phyloP scores from a whole-genome alignment of 2,797 vertebrate genomes.

The Mallotus villosus region DNA sequence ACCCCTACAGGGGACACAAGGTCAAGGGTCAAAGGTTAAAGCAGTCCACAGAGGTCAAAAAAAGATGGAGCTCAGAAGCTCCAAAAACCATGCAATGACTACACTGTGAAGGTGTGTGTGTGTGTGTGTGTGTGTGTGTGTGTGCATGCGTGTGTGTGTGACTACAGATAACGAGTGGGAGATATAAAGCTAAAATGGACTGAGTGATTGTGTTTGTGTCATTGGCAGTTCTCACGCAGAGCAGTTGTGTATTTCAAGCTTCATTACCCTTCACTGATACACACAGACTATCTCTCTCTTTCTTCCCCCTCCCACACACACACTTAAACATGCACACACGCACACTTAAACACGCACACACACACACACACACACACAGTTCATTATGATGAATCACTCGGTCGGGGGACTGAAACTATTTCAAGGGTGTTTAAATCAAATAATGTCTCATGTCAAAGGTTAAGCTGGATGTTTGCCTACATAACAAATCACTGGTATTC shows the following conservation, averaged over 20 bases:
- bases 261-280: slow-evolving; percentile 72
- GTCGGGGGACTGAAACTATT: slow-evolving; percentile 60
- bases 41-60: slow-evolving; percentile 12
- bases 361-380: slow-evolving; percentile 45
- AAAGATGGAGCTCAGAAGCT: not conserved
- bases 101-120: not conserved
- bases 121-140: not conserved
- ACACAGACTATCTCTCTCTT: slow-evolving; percentile 17
- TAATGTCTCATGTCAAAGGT: slow-evolving; percentile 64
- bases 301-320: not conserved
- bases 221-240: slow-evolving; percentile 58
- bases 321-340: slow-evolving; percentile 20
- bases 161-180: slow-evolving; percentile 25
- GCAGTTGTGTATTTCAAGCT: slow-evolving; percentile 70
- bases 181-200: slow-evolving; percentile 22
- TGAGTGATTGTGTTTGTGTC: slow-evolving; percentile 46
- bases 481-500: slow-evolving; percentile 54
- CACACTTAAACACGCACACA: slow-evolving; percentile 19
- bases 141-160: slow-evolving; percentile 7
- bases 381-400: slow-evolving; percentile 78
- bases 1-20: slow-evolving; percentile 76
- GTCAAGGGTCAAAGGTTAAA: slow-evolving; percentile 22
- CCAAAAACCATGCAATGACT: not conserved
- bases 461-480: slow-evolving; percentile 65
- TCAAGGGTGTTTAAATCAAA: slow-evolving; percentile 79